Conservation (phyloP, 2,113 vertebrate genomes). For the Phrynosoma blainvillii region DNA sequence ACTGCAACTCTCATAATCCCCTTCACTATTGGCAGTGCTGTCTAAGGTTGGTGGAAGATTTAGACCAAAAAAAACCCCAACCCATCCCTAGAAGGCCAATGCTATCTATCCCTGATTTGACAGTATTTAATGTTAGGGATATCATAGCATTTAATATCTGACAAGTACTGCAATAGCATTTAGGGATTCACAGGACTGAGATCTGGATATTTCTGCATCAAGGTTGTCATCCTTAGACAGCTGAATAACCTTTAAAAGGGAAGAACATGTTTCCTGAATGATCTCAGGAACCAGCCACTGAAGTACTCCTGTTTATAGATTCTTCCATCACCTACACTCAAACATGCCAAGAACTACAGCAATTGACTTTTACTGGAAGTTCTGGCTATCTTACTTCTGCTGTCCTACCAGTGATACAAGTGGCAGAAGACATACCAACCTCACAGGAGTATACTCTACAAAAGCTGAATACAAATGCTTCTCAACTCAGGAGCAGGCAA, state of each 20-base stretch:
- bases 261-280: too few species aligned
- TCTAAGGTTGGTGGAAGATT: too few species aligned
- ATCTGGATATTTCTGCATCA: background rate
- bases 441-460: background rate
- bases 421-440: background rate
- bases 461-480: background rate
- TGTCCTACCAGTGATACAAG: too few species aligned
- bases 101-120: too few species aligned
- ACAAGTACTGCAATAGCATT: too few species aligned
- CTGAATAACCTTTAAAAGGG: background rate
- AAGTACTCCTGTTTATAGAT: background rate
- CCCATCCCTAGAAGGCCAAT: too few species aligned
- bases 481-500: background rate
- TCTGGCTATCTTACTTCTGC: background rate
- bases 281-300: background rate
- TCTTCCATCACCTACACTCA: background rate
- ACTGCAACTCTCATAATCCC: too few species aligned
- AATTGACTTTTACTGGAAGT: background rate
- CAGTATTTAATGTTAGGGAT: background rate
- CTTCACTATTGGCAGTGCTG: too few species aligned
- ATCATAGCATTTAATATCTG: background rate
- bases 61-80: too few species aligned
- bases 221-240: background rate
- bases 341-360: background rate
- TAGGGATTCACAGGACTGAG: background rate